These are phyloP conservation scores for Colossoma macropomum DNA, from an alignment of 2,113 vertebrate genomes.

Conservation along the genomic window DNA sequence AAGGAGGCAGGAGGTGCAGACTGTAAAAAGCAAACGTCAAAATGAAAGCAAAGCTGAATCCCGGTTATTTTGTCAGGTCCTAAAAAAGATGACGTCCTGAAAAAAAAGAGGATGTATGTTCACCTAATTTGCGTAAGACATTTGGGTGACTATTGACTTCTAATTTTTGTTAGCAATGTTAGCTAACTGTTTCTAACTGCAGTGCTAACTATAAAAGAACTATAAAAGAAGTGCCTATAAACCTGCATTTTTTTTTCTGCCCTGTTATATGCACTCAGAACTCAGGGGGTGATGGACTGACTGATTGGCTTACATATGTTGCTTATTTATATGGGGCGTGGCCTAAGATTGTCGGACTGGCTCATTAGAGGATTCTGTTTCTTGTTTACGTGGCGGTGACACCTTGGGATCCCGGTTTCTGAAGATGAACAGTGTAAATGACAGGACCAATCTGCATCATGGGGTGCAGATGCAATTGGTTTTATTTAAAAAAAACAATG, in stretches of 20 bases:
- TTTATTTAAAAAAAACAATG: neutral
- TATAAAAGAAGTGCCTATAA: neutral
- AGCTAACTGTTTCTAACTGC: too few species aligned
- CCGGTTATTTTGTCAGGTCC: too few species aligned
- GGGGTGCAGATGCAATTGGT: neutral
- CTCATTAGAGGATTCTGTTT: neutral
- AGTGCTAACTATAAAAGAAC: neutral
- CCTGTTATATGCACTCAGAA: neutral
- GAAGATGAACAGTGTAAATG: neutral
- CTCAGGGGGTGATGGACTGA: neutral
- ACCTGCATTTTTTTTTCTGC: neutral
- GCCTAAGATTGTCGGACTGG: neutral
- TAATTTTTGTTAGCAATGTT: too few species aligned
- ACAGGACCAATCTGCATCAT: too few species aligned
- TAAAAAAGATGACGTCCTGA: too few species aligned
- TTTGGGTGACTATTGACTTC: too few species aligned
- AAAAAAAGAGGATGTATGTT: too few species aligned
- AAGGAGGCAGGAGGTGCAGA: too few species aligned
- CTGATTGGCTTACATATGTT: neutral
- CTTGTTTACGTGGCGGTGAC: neutral
- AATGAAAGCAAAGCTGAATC: too few species aligned
- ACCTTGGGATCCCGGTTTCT: neutral
- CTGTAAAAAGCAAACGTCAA: too few species aligned
- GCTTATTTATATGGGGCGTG: neutral
- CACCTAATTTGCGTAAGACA: too few species aligned